Evolutionary conservation across 2,797 vertebrate species (phyloP).

Genomic region (Serranus cabrilla): DNA sequence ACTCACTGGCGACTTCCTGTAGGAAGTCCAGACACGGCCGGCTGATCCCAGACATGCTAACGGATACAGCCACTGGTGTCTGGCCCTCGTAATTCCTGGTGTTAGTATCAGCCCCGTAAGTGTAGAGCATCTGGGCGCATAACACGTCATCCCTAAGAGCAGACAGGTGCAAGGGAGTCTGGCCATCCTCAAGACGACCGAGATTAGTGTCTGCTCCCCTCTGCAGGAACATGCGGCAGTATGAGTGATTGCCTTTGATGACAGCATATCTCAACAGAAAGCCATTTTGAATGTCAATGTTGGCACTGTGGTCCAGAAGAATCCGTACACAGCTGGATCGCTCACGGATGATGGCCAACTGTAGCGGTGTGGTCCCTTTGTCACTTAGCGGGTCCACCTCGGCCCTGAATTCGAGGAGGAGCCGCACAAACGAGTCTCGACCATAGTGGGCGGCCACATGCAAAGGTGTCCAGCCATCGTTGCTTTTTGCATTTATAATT

Average conservation of each 20-base stretch:
- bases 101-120: conserved; percentile 96
- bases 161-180: conserved; percentile 97
- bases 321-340: conserved; percentile 98
- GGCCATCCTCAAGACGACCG: conserved; percentile 96
- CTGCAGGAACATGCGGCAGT: conserved; percentile 99
- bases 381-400: conserved; percentile 98
- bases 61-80: conserved; percentile 94
- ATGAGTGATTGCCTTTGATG: conserved; percentile 98
- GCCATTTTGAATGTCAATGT: conserved; percentile 99
- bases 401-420: conserved; percentile 97
- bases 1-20: conserved; percentile 98
- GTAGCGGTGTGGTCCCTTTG: conserved; percentile 97
- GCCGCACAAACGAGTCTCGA: conserved; percentile 95
- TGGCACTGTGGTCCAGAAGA: conserved; percentile 97
- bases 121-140: conserved; percentile 96
- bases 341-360: conserved; percentile 98
- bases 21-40: conserved; percentile 98
- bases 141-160: conserved; percentile 96
- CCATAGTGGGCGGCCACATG: conserved; percentile 99
- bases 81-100: conserved; percentile 98
- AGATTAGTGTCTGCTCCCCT: conserved; percentile 98
- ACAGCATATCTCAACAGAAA: conserved; percentile 97
- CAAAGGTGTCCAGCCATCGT: conserved; percentile 98
- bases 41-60: conserved; percentile 94
- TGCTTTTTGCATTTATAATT: conserved; percentile 98